Evolutionary conservation across 2,888 invertebrate species (phyloP).

Genomic region (Tachina lurida): DNA sequence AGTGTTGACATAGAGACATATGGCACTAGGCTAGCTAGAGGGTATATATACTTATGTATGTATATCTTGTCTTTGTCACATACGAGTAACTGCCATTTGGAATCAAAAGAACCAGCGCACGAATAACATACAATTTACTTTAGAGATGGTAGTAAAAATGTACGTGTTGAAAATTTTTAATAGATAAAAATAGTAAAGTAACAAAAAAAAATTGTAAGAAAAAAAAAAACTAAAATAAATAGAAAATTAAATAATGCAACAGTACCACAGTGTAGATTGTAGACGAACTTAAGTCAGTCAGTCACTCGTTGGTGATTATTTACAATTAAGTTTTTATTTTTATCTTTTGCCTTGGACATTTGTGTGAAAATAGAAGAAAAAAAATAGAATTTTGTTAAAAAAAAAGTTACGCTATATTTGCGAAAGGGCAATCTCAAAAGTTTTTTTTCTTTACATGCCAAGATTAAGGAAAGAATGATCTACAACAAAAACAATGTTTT

Average conservation of each 20-base stretch:
- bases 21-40: too few species aligned
- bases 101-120: conserved; percentile 27
- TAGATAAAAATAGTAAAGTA: conserved; percentile 41
- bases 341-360: neutral
- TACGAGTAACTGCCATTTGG: conserved; percentile 27
- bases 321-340: conserved; percentile 26
- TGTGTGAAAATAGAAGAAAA: neutral
- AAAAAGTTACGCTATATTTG: neutral
- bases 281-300: conserved; percentile 9
- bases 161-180: conserved; percentile 63
- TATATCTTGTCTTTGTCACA: conserved; percentile 20
- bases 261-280: neutral
- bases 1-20: too few species aligned
- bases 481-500: too few species aligned
- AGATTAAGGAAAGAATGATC: neutral
- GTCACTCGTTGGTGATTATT: conserved; percentile 21
- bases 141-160: conserved; percentile 54
- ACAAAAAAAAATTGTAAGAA: neutral
- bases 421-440: neutral
- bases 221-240: conserved; percentile 17
- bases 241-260: conserved; percentile 43
- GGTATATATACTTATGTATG: too few species aligned
- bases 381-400: neutral
- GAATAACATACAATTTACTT: conserved; percentile 34
- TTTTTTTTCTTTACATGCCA: neutral